Evolutionary conservation across 2,113 vertebrate genomes (phyloP), one percentile per base, ranked within the genome.

Genomic region (Rhabdornis inornatus): DNA sequence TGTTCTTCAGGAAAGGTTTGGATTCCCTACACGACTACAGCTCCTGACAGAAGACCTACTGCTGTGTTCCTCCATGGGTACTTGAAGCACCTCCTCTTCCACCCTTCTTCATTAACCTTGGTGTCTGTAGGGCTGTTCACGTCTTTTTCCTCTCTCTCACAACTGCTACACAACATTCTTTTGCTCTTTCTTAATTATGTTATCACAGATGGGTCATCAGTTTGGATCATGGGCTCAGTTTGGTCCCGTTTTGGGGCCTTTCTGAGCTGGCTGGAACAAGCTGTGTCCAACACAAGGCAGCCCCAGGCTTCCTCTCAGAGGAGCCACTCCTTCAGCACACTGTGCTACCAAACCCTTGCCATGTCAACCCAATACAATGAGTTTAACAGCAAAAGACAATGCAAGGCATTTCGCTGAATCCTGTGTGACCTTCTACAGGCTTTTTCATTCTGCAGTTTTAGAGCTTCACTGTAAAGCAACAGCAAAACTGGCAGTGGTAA

Each of bases 21-120:
- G 0, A 4, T 37, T 27, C 20, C 17, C 50, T 37, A 42, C 2
- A 7, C 0, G 4, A 16, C 13, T 40, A 69, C 33, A 74, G 17
- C 3, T 60, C 33, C 59, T 50, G 44, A 31, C 25, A 85, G 55
- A 42, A 92, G 68, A 39, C 5, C 37, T 78, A 10, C 18, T 42
- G 8, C 13, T 68, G 5, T 42, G 3, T 13, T 81, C 9, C 4
- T 80, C 28, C 23, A 33, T n/a, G 9, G 44, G 7, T 3, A 2
- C 12, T 25, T 59, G 24, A 11, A 49, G 4, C 12, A 31, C 3
- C 6, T 50, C 7, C 30, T 59, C 37, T 61, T 10, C 4, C 11
- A 66, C 11, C 11, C 47, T 76, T 31, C 25, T 49, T 83, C 27
- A 50, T 23, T 59, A 40, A 45, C 15, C 4, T 68, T 31, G 3